Conservation (phyloP, 2,797 vertebrate genomes). For the Pempheris klunzingeri region DNA sequence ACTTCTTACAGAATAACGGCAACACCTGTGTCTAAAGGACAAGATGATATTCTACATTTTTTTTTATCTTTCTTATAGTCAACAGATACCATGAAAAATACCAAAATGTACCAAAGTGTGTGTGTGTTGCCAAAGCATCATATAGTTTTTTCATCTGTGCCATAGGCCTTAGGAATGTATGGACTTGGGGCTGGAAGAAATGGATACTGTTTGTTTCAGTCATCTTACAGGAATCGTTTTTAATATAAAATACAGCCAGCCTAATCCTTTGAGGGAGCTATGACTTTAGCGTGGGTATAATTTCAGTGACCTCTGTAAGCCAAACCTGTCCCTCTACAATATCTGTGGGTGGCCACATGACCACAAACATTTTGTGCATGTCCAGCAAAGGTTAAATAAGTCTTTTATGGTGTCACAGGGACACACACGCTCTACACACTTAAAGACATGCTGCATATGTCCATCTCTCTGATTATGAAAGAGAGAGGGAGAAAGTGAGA, state of each 20-base stretch:
- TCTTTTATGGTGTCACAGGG: neutral
- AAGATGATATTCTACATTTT: neutral
- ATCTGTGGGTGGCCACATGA: neutral
- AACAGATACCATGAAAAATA: neutral
- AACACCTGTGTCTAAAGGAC: neutral
- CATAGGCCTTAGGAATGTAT: neutral
- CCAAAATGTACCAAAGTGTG: neutral
- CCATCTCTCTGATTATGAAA: conserved; percentile 26
- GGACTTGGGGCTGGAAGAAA: too few relatives aligned
- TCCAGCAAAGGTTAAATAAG: conserved; percentile 4
- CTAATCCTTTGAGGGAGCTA: neutral
- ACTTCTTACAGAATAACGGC: neutral
- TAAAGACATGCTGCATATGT: neutral
- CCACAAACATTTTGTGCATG: neutral
- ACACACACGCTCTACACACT: neutral
- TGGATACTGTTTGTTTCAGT: neutral
- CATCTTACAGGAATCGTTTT: neutral
- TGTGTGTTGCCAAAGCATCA: neutral
- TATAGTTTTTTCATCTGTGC: neutral
- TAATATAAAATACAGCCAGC: neutral
- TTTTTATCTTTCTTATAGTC: too few relatives aligned
- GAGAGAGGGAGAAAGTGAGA: conserved; percentile 6
- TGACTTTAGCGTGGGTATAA: neutral
- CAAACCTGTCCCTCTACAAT: neutral
- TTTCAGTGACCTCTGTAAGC: neutral